Evolutionary conservation across 2,113 vertebrate species (phyloP), one percentile per base, ranked within the genome.

Genomic region (Mobula birostris): DNA sequence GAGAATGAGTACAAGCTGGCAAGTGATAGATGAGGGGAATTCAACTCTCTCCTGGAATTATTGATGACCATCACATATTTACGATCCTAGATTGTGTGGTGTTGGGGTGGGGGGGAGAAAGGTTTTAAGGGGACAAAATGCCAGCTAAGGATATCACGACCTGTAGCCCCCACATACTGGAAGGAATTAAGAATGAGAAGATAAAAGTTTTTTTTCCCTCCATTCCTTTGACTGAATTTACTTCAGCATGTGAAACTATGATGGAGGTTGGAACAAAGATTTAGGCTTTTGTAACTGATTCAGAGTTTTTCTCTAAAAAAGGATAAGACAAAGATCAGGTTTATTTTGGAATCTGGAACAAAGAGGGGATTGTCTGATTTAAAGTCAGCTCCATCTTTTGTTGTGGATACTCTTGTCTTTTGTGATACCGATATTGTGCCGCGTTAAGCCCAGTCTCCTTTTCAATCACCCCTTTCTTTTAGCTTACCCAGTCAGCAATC

Each of bases 381-480:
- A 88, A 88, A 29, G 29, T 88, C 85, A 88, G 61, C 85, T 29
- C 58, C 29, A 63, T 66, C 85, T 88, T 88, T 88, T 88, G 85
- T 88, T 88, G 83, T 24, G 0, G 11, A 61, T 63, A 87, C 83
- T 61, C 83, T 48, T 87, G 56, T 61, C 83, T 87, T 87, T 87
- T 87, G 83, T 87, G 83, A 48, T 48, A 82, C 79, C 79, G 79
- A 82, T 82, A 82, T 82, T 82, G 83, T 87, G 61, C 61, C 29
- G n/a, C 29, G 61, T 88, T 63, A 66, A 66, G 61, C 12, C 85
- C 58, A 29, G 12, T 63, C 85, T 88, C 58, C 61, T 11, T 88
- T 88, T 88, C 85, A 88, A 66, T 88, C 85, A 32, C 85, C 61
- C 85, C 66, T 88, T 88, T 88, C 85, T 88, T 88, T 88, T 1